Evolutionary conservation across 2,888 invertebrate genomes (phyloP).

Genomic region (Philopedon plagiatum): DNA sequence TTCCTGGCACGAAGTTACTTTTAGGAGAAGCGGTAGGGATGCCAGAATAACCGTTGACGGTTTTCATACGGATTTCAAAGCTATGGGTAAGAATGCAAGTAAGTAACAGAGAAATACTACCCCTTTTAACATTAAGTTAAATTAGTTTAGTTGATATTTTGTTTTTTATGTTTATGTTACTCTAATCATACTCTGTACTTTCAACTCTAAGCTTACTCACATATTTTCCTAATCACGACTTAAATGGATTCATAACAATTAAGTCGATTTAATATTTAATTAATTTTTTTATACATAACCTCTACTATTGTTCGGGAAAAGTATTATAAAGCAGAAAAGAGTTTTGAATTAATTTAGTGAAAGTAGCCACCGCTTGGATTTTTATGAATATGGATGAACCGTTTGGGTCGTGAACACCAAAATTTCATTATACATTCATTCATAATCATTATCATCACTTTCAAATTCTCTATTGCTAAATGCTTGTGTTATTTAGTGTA

Average conservation of each 20-base stretch:
- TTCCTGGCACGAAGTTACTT: slow-evolving; percentile 91
- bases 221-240: background rate
- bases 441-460: background rate
- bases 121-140: slow-evolving; percentile 39
- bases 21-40: slow-evolving; percentile 86
- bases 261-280: too few species aligned
- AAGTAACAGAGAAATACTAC: slow-evolving; percentile 51
- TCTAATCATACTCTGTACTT: slow-evolving; percentile 45
- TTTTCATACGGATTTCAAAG: slow-evolving; percentile 89
- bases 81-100: slow-evolving; percentile 75
- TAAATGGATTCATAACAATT: background rate
- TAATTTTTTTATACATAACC: too few species aligned
- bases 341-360: too few species aligned
- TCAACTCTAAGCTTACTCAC: slow-evolving; percentile 42
- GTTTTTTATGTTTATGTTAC: slow-evolving; percentile 38
- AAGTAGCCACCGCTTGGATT: background rate
- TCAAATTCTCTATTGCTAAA: background rate
- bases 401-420: background rate
- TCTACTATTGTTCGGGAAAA: too few species aligned
- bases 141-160: slow-evolving; percentile 30
- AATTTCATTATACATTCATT: slow-evolving; percentile 2
- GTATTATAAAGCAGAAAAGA: too few species aligned
- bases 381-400: background rate
- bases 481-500: background rate
- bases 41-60: slow-evolving; percentile 93